A percentile compares a stretch with the other conserved stretches of the same genome.
Conservation (phyloP, 2,888 invertebrate species). For the Clostera curtula region DNA sequence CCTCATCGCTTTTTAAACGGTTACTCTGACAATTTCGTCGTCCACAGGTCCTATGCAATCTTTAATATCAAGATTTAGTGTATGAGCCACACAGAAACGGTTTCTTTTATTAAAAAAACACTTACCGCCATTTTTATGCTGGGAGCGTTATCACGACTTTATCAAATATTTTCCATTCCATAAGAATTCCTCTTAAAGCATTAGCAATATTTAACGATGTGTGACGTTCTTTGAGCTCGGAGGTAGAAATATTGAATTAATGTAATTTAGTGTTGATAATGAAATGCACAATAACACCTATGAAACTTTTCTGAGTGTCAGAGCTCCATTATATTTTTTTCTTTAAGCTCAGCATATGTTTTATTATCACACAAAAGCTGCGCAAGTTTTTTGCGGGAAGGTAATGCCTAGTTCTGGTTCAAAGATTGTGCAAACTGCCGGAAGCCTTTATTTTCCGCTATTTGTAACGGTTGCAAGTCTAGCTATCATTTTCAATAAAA, state of each 20-base stretch:
- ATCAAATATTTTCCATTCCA: conserved; percentile 2
- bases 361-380: too few species aligned
- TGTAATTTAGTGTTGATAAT: conserved; percentile 4
- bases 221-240: conserved; percentile 1
- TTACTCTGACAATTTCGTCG: too few species aligned
- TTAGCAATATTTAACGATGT: conserved; percentile 1
- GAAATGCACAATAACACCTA: conserved; percentile 6
- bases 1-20: too few species aligned
- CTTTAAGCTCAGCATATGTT: too few species aligned
- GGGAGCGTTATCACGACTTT: conserved; percentile 4
- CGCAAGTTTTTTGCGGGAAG: too few species aligned
- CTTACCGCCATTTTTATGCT: conserved; percentile 9
- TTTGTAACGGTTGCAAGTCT: too few species aligned
- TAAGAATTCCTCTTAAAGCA: not conserved
- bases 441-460: too few species aligned
- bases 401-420: too few species aligned
- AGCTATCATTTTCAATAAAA: too few species aligned
- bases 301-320: conserved; percentile 6
- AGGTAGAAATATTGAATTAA: conserved; percentile 2
- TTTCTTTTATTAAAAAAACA: conserved; percentile 11
- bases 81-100: conserved; percentile 17
- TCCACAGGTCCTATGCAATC: conserved; percentile 12
- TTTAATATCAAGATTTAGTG: conserved; percentile 11
- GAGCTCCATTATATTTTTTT: too few species aligned
- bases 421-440: too few species aligned